A percentile compares a stretch with the other conserved stretches of the same genome.
phyloP scores from a whole-genome alignment of 1,140 invertebrate genomes.

The Ericerus pela region DNA sequence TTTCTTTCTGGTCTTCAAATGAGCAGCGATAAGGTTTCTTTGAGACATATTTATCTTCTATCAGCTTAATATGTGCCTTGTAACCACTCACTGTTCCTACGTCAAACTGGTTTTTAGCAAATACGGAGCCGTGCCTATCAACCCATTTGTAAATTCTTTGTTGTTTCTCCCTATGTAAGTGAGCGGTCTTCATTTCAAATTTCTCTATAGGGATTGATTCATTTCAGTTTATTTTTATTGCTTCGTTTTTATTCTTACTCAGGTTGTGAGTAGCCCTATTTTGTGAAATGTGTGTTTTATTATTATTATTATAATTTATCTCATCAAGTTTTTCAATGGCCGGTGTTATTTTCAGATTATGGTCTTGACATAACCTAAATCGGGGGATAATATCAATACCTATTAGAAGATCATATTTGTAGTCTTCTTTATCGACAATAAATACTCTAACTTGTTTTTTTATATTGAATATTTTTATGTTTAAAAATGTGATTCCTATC shows the following conservation, averaged over 20 bases:
- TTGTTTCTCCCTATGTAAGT: constrained; percentile 24
- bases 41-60: constrained; percentile 24
- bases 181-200: constrained; percentile 22
- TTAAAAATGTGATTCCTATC: no score
- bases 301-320: no score
- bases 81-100: constrained; percentile 22
- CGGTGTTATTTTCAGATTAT: constrained; percentile 6
- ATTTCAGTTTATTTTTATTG: not conserved
- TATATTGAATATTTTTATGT: constrained; percentile 12
- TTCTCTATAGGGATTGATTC: constrained; percentile 20
- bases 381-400: constrained; percentile 16
- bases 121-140: constrained; percentile 23
- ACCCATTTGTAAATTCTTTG: constrained; percentile 23
- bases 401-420: no score
- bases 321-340: constrained; percentile 4
- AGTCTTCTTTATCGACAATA: constrained; percentile 8
- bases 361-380: constrained; percentile 16
- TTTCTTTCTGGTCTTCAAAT: constrained; percentile 29
- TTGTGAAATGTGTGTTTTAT: no score
- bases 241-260: not conserved
- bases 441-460: constrained; percentile 13
- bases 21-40: constrained; percentile 28
- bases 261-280: no score
- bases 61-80: constrained; percentile 26
- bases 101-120: constrained; percentile 25